These are phyloP conservation scores for Procapra przewalskii DNA, from an alignment of 2,113 vertebrate genomes.

Conservation along the genomic window DNA sequence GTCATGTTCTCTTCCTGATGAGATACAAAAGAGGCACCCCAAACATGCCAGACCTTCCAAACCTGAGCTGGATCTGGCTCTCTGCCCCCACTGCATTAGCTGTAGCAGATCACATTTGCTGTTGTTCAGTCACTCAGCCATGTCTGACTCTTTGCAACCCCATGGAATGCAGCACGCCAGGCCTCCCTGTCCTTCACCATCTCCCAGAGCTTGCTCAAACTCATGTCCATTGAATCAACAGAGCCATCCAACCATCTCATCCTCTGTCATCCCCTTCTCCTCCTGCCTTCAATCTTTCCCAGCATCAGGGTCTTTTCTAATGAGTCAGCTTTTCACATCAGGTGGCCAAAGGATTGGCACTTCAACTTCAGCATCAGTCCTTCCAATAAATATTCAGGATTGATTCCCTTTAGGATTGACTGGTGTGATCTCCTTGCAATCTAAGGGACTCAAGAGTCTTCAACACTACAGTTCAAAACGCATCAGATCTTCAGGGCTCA, in stretches of 20 bases:
- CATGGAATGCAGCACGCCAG: background rate
- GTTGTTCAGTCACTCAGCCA: background rate
- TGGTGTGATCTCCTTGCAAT: background rate
- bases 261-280: background rate
- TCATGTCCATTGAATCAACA: background rate
- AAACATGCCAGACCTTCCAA: background rate
- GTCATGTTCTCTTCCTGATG: background rate
- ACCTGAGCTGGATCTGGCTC: background rate
- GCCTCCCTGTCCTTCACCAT: background rate
- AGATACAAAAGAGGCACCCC: background rate
- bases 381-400: background rate
- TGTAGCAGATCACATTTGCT: background rate
- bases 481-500: background rate
- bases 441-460: background rate
- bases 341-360: background rate
- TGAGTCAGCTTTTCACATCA: background rate
- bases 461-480: background rate
- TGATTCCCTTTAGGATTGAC: background rate
- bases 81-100: background rate
- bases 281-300: background rate
- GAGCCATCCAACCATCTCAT: background rate
- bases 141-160: background rate
- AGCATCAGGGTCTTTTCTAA: background rate
- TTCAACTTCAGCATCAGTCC: background rate
- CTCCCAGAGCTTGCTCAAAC: background rate